Base-by-base conservation (phyloP, 1,140 invertebrate genomes). In the Drosophila ananassae region DNA sequence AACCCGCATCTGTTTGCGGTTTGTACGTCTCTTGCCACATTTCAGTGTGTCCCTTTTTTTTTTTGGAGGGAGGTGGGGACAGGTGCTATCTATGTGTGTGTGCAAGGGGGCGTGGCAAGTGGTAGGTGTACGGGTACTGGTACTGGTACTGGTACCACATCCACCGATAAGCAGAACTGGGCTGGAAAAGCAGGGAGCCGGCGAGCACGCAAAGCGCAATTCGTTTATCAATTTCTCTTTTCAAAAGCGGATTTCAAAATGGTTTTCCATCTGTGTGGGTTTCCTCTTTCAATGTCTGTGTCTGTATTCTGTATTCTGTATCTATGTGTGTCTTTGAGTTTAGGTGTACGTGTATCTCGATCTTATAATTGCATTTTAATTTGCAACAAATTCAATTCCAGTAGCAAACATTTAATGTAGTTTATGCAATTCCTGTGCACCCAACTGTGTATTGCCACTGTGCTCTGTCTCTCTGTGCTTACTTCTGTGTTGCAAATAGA, bases 341-440 rank as follows among this genome's bases (percentile, higher is more conserved):
- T 25, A 21, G 12, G 25, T 3, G 21, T 25, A 32, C 17, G 25
- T 3, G 32, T 32, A 22, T 52, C 54, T 54, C 57, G 32, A 54
- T 34, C 39, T 21, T 46, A 55, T 79, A 82, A 77, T 82, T 81
- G 59, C 68, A 77, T 68, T 81, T 81, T 77, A 81, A 81, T 81
- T 81, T 81, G 68, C 79, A 68, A 64, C 73, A 81, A 82, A 81
- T 81, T 54, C 51, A 82, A 81, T 81, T 81, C 67, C 32, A 55
- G 77, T 76, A 77, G 63, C 61, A 64, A 64, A 59, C 62, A 73
- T 77, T 75, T 55, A 61, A 77, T 57, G 37, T 61, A 63, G 73
- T 69, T 73, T 44, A 73, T 77, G 56, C 61, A 72, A 72, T 72
- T 78, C 47, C 73, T 30, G 41, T 46, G 51, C 41, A 71, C 47